Percentiles rank a stretch among this genome's conserved stretches.
phyloP scores from a whole-genome alignment of 1,140 invertebrate species.

The Diachasma alloeum region DNA sequence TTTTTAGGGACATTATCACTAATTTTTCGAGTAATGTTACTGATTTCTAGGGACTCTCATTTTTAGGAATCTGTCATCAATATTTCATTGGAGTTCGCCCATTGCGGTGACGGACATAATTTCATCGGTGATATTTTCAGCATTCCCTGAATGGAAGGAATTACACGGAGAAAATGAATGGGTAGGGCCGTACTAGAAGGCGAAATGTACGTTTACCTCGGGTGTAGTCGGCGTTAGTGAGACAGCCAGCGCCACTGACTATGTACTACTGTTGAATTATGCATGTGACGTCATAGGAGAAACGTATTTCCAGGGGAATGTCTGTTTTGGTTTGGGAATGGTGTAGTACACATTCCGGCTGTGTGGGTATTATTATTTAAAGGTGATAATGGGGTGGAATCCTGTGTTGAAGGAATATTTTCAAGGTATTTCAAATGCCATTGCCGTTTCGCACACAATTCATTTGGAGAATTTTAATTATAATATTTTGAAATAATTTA shows the following conservation, averaged over 20 bases:
- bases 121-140: background rate
- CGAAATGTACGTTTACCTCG: background rate
- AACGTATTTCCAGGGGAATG: constrained; percentile 29
- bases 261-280: constrained; percentile 44
- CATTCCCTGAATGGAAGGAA: background rate
- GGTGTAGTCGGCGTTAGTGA: background rate
- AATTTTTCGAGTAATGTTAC: no score
- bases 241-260: constrained; percentile 30
- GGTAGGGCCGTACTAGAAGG: background rate
- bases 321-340: background rate
- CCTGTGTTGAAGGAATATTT: no score
- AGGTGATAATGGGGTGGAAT: background rate
- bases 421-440: no score
- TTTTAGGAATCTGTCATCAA: no score
- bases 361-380: background rate
- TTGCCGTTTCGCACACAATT: no score
- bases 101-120: background rate
- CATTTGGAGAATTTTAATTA: no score
- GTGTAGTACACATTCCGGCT: background rate
- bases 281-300: constrained; percentile 37
- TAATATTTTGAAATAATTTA: no score
- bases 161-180: background rate
- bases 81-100: no score
- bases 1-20: no score
- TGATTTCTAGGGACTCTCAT: no score